These are phyloP conservation scores for Hydrozoanthus tunicans DNA, from an alignment of 64 coral and sea anemone species.

Conservation along the genomic window DNA sequence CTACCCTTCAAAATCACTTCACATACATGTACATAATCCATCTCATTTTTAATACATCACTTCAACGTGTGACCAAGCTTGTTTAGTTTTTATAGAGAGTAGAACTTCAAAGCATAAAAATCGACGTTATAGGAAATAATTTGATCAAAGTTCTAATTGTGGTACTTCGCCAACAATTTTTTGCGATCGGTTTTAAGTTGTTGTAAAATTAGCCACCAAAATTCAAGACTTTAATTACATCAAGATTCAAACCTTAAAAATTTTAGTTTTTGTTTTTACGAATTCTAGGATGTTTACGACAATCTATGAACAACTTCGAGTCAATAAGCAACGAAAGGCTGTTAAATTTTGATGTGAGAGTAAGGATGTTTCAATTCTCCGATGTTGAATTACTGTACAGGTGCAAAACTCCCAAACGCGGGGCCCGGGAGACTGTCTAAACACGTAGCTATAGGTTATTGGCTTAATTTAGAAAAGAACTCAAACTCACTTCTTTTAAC, in stretches of 20 bases:
- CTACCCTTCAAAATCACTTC: no score
- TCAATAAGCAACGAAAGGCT: background rate
- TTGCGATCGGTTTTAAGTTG: background rate
- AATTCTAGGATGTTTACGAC: background rate
- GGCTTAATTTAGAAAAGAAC: conserved; percentile 21
- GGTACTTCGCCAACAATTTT: background rate
- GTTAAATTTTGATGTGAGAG: conserved; percentile 12
- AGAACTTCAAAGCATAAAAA: no score
- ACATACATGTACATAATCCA: no score
- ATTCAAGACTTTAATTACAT: conserved; percentile 24
- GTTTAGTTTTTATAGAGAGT: no score
- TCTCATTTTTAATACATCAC: no score
- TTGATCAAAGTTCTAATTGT: no score
- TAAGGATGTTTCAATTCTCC: background rate
- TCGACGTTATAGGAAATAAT: no score
- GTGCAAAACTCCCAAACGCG: conserved; percentile 18
- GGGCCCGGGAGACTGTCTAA: background rate
- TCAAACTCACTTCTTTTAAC: conserved; percentile 86
- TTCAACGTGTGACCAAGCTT: no score
- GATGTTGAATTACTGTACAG: conserved; percentile 32
- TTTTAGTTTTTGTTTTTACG: background rate
- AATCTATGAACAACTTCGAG: background rate
- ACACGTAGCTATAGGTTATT: conserved; percentile 66
- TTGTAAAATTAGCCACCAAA: conserved; percentile 3
- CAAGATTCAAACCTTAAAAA: background rate